These are phyloP conservation scores for Gallinago media DNA, from an alignment of 2,113 vertebrate species.

Conservation along the genomic window DNA sequence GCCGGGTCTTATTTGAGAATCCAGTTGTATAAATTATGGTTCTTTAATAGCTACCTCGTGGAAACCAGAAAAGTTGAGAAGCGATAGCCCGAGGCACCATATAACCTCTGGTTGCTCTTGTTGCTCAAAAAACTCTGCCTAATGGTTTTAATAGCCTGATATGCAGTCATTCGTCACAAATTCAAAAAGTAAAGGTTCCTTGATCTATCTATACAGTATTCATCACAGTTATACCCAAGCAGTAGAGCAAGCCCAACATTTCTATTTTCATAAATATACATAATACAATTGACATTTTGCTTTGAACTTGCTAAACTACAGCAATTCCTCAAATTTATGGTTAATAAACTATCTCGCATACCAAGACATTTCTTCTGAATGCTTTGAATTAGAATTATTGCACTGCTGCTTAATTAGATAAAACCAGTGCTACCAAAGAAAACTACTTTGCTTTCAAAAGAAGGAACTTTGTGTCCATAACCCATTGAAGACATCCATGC, in stretches of 20 bases:
- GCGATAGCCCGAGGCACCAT: slow-evolving; percentile 17
- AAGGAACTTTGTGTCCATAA: slow-evolving; percentile 21
- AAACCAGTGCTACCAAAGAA: not conserved
- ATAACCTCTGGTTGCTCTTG: slow-evolving; percentile 50
- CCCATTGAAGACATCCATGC: not conserved
- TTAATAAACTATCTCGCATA: not conserved
- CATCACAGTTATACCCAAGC: not conserved
- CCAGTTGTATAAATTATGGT: slow-evolving; percentile 41
- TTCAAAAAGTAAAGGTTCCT: slow-evolving; percentile 26
- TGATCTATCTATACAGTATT: slow-evolving; percentile 11
- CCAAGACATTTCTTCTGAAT: not conserved
- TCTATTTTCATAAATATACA: slow-evolving; percentile 22
- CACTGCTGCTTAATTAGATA: slow-evolving; percentile 17
- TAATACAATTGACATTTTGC: not conserved
- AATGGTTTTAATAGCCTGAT: slow-evolving; percentile 55
- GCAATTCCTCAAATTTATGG: not conserved
- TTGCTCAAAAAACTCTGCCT: slow-evolving; percentile 36
- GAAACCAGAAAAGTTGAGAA: slow-evolving; percentile 61
- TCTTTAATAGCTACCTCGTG: slow-evolving; percentile 60
- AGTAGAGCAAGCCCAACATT: not conserved
- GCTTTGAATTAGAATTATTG: not conserved
- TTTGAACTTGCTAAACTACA: not conserved
- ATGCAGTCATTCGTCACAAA: slow-evolving; percentile 26
- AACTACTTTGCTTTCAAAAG: slow-evolving; percentile 11
- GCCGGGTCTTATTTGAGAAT: slow-evolving; percentile 41